Conservation (phyloP, 2,888 invertebrate species). For the Polia nebulosa region DNA sequence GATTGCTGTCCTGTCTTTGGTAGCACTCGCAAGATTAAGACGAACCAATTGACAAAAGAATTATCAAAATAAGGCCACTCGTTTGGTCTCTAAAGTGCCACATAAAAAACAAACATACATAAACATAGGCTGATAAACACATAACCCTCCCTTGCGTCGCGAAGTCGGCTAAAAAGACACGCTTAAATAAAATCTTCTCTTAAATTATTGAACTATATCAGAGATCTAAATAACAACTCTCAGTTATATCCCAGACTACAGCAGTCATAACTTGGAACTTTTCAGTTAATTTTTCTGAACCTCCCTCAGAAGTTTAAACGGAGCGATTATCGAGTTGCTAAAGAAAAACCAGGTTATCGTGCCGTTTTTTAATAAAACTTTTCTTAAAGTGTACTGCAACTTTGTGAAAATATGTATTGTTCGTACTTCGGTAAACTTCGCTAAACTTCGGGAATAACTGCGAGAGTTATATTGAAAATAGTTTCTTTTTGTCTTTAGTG, state of each 20-base stretch:
- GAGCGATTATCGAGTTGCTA: conserved; percentile 58
- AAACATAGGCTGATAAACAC: too few relatives aligned
- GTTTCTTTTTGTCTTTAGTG: conserved; percentile 35
- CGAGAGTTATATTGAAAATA: conserved; percentile 56
- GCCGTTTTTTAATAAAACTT: conserved; percentile 75
- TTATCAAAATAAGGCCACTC: too few relatives aligned
- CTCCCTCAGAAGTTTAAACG: conserved; percentile 20
- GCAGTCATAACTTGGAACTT: conserved; percentile 32
- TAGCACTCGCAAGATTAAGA: too few relatives aligned
- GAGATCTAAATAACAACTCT: conserved; percentile 3
- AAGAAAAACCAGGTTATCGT: conserved; percentile 66
- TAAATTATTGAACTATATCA: too few relatives aligned
- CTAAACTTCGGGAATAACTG: conserved; percentile 34
- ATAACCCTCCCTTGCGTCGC: too few relatives aligned
- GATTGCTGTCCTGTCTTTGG: too few relatives aligned
- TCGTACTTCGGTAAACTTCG: conserved; percentile 24
- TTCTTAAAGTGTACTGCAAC: conserved; percentile 47
- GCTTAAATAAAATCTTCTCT: too few relatives aligned
- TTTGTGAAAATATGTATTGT: conserved; percentile 53
- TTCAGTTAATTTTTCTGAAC: conserved; percentile 18
- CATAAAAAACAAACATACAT: too few relatives aligned
- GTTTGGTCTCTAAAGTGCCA: too few relatives aligned
- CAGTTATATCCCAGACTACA: background rate
- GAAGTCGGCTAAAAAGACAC: too few relatives aligned
- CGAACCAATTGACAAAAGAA: too few relatives aligned